Evolutionary conservation across 1,140 invertebrate species (phyloP), one percentile per base, ranked within the genome.

Genomic region (Formica selysi): DNA sequence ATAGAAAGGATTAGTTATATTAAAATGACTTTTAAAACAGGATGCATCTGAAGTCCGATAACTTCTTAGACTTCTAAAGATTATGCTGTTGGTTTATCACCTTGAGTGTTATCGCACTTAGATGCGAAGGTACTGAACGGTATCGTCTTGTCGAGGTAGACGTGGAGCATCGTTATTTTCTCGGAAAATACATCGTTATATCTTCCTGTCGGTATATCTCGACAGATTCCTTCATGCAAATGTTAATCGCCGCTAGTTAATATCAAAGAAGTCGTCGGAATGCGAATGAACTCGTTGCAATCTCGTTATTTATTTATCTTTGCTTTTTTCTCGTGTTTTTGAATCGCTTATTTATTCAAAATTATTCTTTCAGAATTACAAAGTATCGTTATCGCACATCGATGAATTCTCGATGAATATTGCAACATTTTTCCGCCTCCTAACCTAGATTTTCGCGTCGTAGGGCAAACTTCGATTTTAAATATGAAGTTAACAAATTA

Each of bases 111-210:
- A 83, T 83, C 68, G 68, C 54, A 61, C 68, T 83, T 74, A 83
- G 76, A 22, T 61, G 54, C 38, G 54, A 61, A 61, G 38, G 48
- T 57, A 57, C 48, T 32, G 64, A 67, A 79, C 64, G 76, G 22
- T 83, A 83, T 83, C 79, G 79, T 61, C 67, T 44, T 57, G 79
- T 48, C 26, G 54, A 68, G 22, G 68, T 74, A 74, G 68, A 83
- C 79, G 57, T 83, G 19, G 54, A 73, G 73, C 68, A 48, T 74
- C 68, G 54, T 83, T 83, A 83, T 83, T 83, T 83, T 74, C 79
- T 62, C 29, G 79, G 57, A 83, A 83, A 83, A 83, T 48, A 83
- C 79, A 73, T 81, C 38, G 67, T 74, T 83, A 83, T 83, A 74
- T 8, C 54, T 36, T 22, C 4, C 38, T 32, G 67, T 6, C 41